Evolutionary conservation across 1,140 invertebrate genomes (phyloP), one percentile per base, ranked within the genome.

Genomic region (Sminthurinus signatus): DNA sequence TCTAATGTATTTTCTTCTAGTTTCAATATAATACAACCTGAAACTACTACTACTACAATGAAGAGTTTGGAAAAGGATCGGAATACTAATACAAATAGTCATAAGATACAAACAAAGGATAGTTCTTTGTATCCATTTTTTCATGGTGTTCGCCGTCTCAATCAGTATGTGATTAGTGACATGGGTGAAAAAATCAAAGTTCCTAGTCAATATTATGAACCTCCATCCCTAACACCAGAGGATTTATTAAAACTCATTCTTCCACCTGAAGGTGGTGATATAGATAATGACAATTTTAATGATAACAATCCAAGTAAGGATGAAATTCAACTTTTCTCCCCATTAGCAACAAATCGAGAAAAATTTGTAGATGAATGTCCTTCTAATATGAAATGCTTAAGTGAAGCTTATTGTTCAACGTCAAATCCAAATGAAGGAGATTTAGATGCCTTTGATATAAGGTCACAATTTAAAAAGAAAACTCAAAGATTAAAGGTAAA

Each of bases 121-220:
- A n/a, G n/a, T n/a, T n/a, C n/a, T n/a, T n/a, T n/a, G 0, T 51
- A 63, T 29, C 42, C 52, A 19, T 52, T 52, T 52, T 52, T 27
- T 10, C 21, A 15, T 12, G 50, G 23, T 3, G 15, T 52, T 3
- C 23, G 14, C 4, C 50, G 25, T 15, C 25, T 5, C 2, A 15
- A 25, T 25, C 14, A 44, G 2, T 27, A 27, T 39, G 17, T 56
- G 5, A 21, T 23, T 25, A 62, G 27, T 12, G 27, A 25, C 10
- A 51, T 3, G 5, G 32, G 31, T 8, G 50, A 54, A 62, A 10
- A 51, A 21, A 28, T 67, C 25, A n/a, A 43, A 27, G 19, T 61
- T 15, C 64, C 60, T 14, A 59, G 60, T 28, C 61, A 58, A 54
- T 31, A 54, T 25, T 67, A 67, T 32, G 54, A 63, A 55, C 17